Percentiles rank a stretch among this genome's conserved stretches.
Conservation (phyloP, 2,888 invertebrate genomes). For the Mechanitis mazaeus region DNA sequence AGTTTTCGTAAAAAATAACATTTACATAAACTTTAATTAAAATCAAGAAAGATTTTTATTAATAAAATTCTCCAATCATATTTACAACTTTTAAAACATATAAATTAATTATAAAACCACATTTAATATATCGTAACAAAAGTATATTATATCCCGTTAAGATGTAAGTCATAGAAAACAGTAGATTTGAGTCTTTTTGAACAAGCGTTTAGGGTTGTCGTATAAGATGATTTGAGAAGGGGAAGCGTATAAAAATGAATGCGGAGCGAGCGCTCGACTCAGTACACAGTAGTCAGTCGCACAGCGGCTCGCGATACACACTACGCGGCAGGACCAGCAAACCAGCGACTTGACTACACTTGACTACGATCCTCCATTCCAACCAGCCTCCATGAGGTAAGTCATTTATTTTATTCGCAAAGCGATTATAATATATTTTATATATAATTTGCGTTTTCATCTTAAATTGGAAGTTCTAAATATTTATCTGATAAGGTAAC, state of each 20-base stretch:
- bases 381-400: conserved; percentile 28
- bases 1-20: no score
- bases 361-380: conserved; percentile 4
- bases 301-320: conserved; percentile 40
- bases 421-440: conserved; percentile 14
- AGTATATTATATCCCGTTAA: no score
- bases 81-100: no score
- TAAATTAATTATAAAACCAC: no score
- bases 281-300: conserved; percentile 59
- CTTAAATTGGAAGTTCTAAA: conserved; percentile 7
- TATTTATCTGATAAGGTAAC: conserved; percentile 13
- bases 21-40: no score
- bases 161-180: background rate
- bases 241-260: conserved; percentile 66
- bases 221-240: conserved; percentile 54
- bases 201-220: conserved; percentile 36
- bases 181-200: conserved; percentile 8
- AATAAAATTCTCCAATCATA: no score
- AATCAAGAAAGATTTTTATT: no score
- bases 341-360: conserved; percentile 4
- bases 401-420: conserved; percentile 20
- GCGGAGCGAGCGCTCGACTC: conserved; percentile 56
- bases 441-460: conserved; percentile 5
- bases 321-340: conserved; percentile 29
- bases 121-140: no score